Percentiles rank a stretch among this genome's conserved stretches.
These are phyloP conservation scores for Omphaloscelis lunosa DNA, from an alignment of 2,888 invertebrate species.

Conservation along the genomic window DNA sequence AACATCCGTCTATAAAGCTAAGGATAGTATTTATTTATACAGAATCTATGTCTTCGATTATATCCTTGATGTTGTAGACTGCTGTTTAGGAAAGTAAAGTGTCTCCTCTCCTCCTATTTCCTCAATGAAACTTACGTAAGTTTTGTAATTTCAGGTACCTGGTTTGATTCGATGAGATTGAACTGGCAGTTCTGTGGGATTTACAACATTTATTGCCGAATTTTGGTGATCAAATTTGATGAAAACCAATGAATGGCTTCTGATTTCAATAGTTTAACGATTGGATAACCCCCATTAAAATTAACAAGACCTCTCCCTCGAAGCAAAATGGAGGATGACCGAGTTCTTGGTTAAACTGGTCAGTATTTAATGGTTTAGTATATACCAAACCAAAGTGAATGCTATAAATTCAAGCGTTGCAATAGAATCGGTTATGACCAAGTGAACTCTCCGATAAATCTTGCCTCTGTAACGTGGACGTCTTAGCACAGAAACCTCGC, in stretches of 20 bases:
- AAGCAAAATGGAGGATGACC: neutral
- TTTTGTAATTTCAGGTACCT: neutral
- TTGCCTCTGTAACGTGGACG: constrained; percentile 47
- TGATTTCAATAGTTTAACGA: constrained; percentile 27
- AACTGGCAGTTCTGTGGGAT: neutral
- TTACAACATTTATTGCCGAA: neutral
- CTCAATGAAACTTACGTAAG: neutral
- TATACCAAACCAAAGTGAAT: constrained; percentile 10
- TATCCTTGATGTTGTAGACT: neutral
- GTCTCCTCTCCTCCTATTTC: neutral
- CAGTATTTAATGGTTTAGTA: neutral
- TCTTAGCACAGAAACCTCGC: neutral
- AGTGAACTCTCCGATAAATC: constrained; percentile 54
- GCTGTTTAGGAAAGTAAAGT: neutral
- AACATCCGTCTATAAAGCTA: neutral
- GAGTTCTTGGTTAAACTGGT: constrained; percentile 12
- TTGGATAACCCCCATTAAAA: constrained; percentile 12
- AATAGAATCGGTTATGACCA: constrained; percentile 48
- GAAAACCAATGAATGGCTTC: constrained; percentile 1
- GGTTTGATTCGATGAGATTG: neutral
- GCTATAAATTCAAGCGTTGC: constrained; percentile 57
- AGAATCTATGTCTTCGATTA: neutral
- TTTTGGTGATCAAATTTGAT: constrained; percentile 2
- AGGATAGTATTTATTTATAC: neutral
- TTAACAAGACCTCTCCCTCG: neutral